phyloP scores from a whole-genome alignment of 2,888 invertebrate species.

The Phyllotreta cruciferae region DNA sequence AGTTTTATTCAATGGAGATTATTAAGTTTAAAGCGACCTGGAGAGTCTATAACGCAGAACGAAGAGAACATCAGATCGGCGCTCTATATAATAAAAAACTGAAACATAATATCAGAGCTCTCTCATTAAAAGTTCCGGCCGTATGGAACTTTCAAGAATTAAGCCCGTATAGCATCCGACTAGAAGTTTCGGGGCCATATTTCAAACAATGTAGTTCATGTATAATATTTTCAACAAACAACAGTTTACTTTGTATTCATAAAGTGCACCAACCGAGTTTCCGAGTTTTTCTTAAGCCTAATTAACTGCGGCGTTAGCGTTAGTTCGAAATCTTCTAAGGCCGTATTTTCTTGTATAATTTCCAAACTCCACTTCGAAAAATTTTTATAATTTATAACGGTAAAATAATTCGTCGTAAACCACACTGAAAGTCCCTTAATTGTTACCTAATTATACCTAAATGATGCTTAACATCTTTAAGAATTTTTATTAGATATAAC shows the following conservation, averaged over 20 bases:
- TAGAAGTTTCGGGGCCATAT: slow-evolving; percentile 28
- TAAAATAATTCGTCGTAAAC: too few relatives aligned
- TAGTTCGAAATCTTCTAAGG: background rate
- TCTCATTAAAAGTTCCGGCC: slow-evolving; percentile 28
- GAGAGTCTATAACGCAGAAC: slow-evolving; percentile 3
- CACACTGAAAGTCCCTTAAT: too few relatives aligned
- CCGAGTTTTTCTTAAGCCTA: slow-evolving; percentile 19
- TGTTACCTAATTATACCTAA: too few relatives aligned
- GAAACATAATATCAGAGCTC: slow-evolving; percentile 26
- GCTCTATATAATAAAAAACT: slow-evolving; percentile 17
- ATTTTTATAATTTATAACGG: too few relatives aligned
- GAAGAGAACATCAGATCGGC: slow-evolving; percentile 14
- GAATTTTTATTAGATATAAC: too few relatives aligned
- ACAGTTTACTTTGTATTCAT: slow-evolving; percentile 34
- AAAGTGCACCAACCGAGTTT: slow-evolving; percentile 27
- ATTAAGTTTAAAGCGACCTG: slow-evolving; percentile 1
- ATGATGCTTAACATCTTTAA: too few relatives aligned
- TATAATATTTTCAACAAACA: slow-evolving; percentile 36
- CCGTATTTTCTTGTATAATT: background rate
- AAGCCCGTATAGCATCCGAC: slow-evolving; percentile 24
- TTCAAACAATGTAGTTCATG: slow-evolving; percentile 30
- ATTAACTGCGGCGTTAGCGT: slow-evolving; percentile 20
- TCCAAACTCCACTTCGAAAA: too few relatives aligned
- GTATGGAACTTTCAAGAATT: slow-evolving; percentile 28
- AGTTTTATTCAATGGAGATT: background rate